A percentile compares a stretch with the other conserved stretches of the same genome.
These are phyloP conservation scores for Vimba vimba DNA, from an alignment of 2,113 vertebrate species.

Conservation along the genomic window DNA sequence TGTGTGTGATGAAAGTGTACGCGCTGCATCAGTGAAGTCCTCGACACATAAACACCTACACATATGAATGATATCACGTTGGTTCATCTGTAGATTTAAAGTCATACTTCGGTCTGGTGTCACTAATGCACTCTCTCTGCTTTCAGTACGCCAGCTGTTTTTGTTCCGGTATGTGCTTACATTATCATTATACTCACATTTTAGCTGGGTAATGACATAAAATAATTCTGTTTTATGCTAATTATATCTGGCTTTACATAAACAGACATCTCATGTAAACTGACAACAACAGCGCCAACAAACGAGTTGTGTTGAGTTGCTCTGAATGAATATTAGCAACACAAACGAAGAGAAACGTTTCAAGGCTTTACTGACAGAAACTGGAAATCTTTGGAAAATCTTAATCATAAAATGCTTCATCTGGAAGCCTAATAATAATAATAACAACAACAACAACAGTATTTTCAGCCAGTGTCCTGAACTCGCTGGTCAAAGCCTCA, in stretches of 20 bases:
- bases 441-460: neutral
- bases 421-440: neutral
- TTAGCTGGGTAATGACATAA: neutral
- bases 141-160: neutral
- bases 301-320: neutral
- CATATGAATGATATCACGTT: neutral
- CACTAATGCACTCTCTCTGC: neutral
- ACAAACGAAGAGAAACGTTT: neutral
- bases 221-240: neutral
- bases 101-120: too few relatives aligned
- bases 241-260: constrained; percentile 1
- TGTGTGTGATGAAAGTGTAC: neutral
- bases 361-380: neutral
- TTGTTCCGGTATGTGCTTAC: neutral
- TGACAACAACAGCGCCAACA: neutral
- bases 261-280: neutral
- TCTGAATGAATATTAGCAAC: neutral
- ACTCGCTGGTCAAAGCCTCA: neutral
- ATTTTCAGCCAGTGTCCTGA: neutral
- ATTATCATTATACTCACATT: neutral
- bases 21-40: too few relatives aligned
- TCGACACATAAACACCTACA: neutral
- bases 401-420: too few relatives aligned
- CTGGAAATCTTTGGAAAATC: neutral
- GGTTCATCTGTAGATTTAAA: neutral